phyloP scores from a whole-genome alignment of 1,140 invertebrate genomes.

The Drosophila tropicalis region DNA sequence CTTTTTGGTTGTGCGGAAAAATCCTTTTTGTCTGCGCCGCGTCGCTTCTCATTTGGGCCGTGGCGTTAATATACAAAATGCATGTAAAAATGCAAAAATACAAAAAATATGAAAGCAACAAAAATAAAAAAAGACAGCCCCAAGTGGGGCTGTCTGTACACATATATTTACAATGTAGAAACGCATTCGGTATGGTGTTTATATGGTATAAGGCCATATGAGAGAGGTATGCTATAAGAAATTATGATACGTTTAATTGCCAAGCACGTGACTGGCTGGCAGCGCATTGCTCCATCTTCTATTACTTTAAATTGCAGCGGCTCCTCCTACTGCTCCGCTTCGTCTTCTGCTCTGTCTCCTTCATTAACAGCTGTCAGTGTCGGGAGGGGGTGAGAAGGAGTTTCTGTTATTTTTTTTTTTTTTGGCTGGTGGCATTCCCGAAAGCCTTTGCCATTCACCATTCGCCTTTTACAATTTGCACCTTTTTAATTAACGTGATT shows the following conservation, averaged over 20 bases:
- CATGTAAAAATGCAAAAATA: slow-evolving; percentile 71
- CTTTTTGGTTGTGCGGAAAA: slow-evolving; percentile 59
- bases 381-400: neutral
- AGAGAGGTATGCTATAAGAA: slow-evolving; percentile 62
- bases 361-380: slow-evolving; percentile 82
- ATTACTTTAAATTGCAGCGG: too few species aligned
- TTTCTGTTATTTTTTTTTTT: too few species aligned
- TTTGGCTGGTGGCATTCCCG: slow-evolving; percentile 51
- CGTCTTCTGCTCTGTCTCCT: slow-evolving; percentile 45
- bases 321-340: neutral
- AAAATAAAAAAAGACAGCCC: neutral
- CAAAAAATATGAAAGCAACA: slow-evolving; percentile 13
- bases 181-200: neutral
- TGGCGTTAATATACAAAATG: slow-evolving; percentile 76
- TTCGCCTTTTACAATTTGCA: slow-evolving; percentile 82
- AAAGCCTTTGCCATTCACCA: slow-evolving; percentile 35
- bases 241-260: slow-evolving; percentile 81
- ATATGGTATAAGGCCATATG: slow-evolving; percentile 7
- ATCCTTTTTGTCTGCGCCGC: slow-evolving; percentile 74
- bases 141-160: slow-evolving; percentile 13
- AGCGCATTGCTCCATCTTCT: neutral
- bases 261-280: slow-evolving; percentile 75
- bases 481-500: slow-evolving; percentile 83
- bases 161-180: neutral
- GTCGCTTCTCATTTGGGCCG: slow-evolving; percentile 63